Base-by-base conservation (phyloP, 2,888 invertebrate genomes). In the Caenorhabditis sp. region DNA sequence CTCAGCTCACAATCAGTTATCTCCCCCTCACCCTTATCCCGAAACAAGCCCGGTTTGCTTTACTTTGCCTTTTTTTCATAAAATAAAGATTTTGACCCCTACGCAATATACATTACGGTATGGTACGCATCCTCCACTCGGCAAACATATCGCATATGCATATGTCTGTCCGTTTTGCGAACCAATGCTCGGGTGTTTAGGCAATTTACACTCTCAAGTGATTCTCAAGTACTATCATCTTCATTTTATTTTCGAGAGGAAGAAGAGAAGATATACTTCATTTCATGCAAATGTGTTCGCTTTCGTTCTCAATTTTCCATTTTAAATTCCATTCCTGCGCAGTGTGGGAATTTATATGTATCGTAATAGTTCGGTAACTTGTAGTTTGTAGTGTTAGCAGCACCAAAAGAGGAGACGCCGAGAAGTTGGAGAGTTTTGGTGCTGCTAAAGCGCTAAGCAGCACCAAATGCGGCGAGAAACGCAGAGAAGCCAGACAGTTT, bases 201-300 rank as follows among this genome's bases (percentile, higher is more conserved):
- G 80, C 80, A 80, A 74, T 80, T 80, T 74, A 80, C 80, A 80
- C 80, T 80, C 74, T 80, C 74, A 72, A 80, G 74, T 68, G 74
- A 74, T 74, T 61, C 74, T 74, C 74, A 67, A 74, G 74, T 74
- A 32, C 61, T 61, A 61, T 61, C 61, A 61, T 61, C 61, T 61
- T 61, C 61, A 60, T 56, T 61, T 56, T 55, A 28, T n/a, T n/a
- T n/a, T n/a, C n/a, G 22, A 62, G 58, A 64, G 22, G 18, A 28
- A 20, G 44, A 44, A 32, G 26, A 61, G 44, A 5, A 50, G n/a
- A 51, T 58, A 32, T 44, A 60, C 70, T 71, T 60, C 50, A 60
- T 51, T 60, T 69, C 58, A 20, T 47, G n/a, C 47, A 20, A 47
- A 47, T 47, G 47, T 47, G 47, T 47, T 47, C 47, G 20, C 3